Evolutionary conservation across 2,113 vertebrate genomes (phyloP).

Genomic region (Nesogale talazaci): DNA sequence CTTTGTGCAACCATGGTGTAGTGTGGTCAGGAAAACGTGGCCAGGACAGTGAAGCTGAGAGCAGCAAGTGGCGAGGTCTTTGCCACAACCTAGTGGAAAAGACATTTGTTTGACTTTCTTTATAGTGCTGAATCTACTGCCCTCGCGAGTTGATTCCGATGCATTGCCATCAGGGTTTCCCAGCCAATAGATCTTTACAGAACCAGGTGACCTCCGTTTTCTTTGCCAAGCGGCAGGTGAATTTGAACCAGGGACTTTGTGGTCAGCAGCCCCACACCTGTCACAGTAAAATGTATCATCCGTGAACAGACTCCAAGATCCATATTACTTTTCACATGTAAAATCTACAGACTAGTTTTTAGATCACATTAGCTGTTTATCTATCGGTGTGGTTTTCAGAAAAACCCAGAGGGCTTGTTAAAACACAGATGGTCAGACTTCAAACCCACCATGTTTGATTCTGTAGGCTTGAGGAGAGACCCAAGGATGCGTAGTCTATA

Average conservation of each 20-base stretch:
- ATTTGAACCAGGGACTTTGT: too few species aligned
- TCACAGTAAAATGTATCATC: background rate
- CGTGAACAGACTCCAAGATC: background rate
- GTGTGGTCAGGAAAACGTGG: constrained; percentile 12
- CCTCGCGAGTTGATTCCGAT: too few species aligned
- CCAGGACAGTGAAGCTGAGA: background rate
- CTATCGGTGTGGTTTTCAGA: background rate
- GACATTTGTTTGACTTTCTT: constrained; percentile 25
- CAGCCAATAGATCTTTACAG: background rate
- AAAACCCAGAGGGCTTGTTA: background rate
- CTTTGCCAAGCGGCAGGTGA: too few species aligned
- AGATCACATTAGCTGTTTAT: background rate
- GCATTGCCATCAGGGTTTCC: too few species aligned
- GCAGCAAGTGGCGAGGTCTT: constrained; percentile 5
- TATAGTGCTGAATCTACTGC: background rate
- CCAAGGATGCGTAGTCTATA: background rate
- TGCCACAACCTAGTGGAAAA: background rate
- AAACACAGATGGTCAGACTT: background rate
- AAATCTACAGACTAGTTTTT: background rate
- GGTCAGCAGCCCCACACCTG: too few species aligned
- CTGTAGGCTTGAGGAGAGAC: background rate
- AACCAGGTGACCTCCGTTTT: background rate
- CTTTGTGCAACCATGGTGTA: background rate
- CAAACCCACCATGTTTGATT: background rate
- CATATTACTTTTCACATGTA: background rate